These are phyloP conservation scores for Phrixothrix hirtus DNA, from an alignment of 2,888 invertebrate species.

Conservation along the genomic window DNA sequence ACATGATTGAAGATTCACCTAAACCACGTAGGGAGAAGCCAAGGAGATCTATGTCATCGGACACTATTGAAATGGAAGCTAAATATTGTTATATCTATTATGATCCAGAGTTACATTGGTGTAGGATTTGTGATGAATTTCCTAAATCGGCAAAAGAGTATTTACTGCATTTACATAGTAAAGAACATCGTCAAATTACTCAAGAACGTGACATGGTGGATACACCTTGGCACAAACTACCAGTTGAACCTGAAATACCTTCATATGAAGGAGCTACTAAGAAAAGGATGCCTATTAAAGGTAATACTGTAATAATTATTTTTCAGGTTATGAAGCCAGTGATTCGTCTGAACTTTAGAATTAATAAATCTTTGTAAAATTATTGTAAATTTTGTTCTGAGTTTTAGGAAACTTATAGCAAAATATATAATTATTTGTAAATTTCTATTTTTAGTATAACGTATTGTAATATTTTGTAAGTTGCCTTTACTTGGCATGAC, in stretches of 20 bases:
- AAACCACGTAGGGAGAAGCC: constrained; percentile 23
- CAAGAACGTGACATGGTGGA: constrained; percentile 67
- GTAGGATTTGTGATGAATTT: constrained; percentile 82
- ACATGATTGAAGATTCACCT: constrained; percentile 37
- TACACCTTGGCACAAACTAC: constrained; percentile 75
- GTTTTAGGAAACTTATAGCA: constrained; percentile 11
- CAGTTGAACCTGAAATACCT: constrained; percentile 67
- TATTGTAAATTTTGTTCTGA: constrained; percentile 27
- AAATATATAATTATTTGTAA: constrained; percentile 3
- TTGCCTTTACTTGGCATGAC: constrained; percentile 14
- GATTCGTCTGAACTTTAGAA: constrained; percentile 2
- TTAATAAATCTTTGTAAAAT: constrained; percentile 10
- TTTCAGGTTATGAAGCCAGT: no score
- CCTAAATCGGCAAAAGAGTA: constrained; percentile 86
- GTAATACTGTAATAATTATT: constrained; percentile 53
- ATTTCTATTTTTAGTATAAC: constrained; percentile 2
- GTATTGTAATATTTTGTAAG: constrained; percentile 17
- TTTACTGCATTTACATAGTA: constrained; percentile 79
- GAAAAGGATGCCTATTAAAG: constrained; percentile 81
- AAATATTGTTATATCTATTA: constrained; percentile 81
- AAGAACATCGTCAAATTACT: constrained; percentile 70
- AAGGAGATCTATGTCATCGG: constrained; percentile 13
- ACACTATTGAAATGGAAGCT: constrained; percentile 29
- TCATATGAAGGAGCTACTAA: constrained; percentile 70
- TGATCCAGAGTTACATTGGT: constrained; percentile 91